Evolutionary conservation across 2,113 vertebrate species (phyloP), one percentile per base, ranked within the genome.

Genomic region (Dicrurus megarhynchus): DNA sequence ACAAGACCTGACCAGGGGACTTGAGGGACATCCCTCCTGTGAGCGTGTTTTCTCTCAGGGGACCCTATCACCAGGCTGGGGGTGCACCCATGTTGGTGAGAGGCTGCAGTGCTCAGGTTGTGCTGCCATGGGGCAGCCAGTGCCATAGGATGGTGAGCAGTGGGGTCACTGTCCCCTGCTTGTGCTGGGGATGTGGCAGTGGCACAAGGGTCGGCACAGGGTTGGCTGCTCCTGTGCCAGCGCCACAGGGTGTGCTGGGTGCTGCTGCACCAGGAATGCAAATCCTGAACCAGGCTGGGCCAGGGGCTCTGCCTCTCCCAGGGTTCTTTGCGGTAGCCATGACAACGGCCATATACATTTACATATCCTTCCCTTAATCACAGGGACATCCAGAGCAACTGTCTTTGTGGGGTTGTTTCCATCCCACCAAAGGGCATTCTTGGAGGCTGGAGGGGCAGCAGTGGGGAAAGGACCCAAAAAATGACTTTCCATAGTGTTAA

Each of bases 321-420:
- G 11, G 74, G 93, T 19, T 94, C 96, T 92, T 92, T 85, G 75
- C 10, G 2, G 96, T 97, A 57, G 46, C 92, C 91, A 97, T 96
- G 96, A 96, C 97, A 97, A 98, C 95, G 1, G 52, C n/a, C 17
- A 13, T 90, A 90, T 71, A 74, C 20, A 20, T 94, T 93, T 92
- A 87, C 90, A 93, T 90, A 86, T 89, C 94, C 89, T 91, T 88
- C 89, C 91, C 27, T 74, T 87, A 95, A 97, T 95, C 94, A 95
- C 91, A 61, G 94, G 95, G 96, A 94, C 92, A 67, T 47, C 55
- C 74, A 79, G 67, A 88, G 59, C 49, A 56, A 70, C 49, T 12
- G 42, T 61, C 79, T 64, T 30, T 0, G 0, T n/a, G 0, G 33
- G 50, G 11, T 12, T n/a, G 37, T 42, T 84, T 49, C 57, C 84